Percentiles rank a stretch among this genome's conserved stretches.
Evolutionary conservation across 2,113 vertebrate genomes (phyloP).

Genomic region (Dryoscopus gambensis): DNA sequence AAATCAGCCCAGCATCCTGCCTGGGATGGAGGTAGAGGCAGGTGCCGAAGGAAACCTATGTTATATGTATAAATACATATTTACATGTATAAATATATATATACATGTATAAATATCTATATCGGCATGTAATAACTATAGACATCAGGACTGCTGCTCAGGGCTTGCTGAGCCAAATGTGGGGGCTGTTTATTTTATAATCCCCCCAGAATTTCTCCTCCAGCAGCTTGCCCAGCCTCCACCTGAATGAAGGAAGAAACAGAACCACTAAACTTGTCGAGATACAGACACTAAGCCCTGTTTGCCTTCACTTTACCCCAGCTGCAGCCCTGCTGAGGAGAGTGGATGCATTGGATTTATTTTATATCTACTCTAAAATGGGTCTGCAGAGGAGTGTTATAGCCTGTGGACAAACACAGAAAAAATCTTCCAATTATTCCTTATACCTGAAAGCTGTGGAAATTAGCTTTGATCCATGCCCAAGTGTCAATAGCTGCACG

Average conservation of each 20-base stretch:
- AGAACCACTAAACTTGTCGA: neutral
- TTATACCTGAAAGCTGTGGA: neutral
- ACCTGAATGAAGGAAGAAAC: neutral
- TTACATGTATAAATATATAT: rapidly evolving
- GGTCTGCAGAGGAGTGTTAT: neutral
- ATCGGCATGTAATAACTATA: neutral
- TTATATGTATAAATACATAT: rapidly evolving
- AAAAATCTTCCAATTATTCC: neutral
- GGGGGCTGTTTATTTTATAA: neutral
- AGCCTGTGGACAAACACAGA: neutral
- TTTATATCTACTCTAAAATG: neutral
- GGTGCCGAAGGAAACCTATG: neutral
- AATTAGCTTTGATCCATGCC: neutral
- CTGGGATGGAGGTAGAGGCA: neutral
- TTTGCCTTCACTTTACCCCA: neutral
- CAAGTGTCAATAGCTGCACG: neutral
- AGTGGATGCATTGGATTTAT: neutral
- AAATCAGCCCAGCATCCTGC: neutral
- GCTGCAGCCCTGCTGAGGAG: neutral
- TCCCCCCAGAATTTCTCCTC: neutral
- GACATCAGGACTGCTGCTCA: neutral
- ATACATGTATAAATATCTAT: rapidly evolving
- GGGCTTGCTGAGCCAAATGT: neutral
- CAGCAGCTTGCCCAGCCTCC: neutral
- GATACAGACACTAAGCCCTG: neutral